Evolutionary conservation across 2,113 vertebrate genomes (phyloP).

Genomic region (Tyto alba): DNA sequence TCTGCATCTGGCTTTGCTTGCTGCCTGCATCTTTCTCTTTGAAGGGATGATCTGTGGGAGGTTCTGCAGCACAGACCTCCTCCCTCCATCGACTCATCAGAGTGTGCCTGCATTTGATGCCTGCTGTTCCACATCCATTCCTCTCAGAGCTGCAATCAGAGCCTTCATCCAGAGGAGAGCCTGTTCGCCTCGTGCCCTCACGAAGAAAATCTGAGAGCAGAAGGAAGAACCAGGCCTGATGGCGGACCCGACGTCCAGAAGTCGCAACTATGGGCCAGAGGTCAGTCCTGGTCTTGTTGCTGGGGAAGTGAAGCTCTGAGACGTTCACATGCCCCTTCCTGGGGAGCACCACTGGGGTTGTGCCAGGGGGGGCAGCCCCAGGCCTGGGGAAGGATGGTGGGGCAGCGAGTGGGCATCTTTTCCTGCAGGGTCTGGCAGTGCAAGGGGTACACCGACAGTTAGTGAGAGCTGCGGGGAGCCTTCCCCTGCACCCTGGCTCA

Average conservation of each 20-base stretch:
- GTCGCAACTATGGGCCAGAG: conserved; percentile 73
- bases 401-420: accelerated
- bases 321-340: not conserved
- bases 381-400: no score
- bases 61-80: no score
- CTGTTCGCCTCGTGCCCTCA: conserved; percentile 76
- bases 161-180: conserved; percentile 44
- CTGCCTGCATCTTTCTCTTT: no score
- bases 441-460: accelerated
- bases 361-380: no score
- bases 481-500: not conserved
- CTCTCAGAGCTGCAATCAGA: no score
- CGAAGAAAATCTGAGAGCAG: conserved; percentile 61
- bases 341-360: no score
- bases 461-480: not conserved
- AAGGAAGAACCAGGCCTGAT: conserved; percentile 78
- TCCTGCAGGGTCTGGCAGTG: not conserved
- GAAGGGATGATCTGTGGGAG: no score
- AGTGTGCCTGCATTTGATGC: no score
- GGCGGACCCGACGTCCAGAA: conserved; percentile 80
- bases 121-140: no score
- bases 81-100: no score
- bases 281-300: conserved; percentile 19
- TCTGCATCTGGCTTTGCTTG: no score
- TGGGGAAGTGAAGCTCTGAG: not conserved